A percentile compares a stretch with the other conserved stretches of the same genome.
phyloP scores from a whole-genome alignment of 2,113 vertebrate genomes.

The Chamaea fasciata region DNA sequence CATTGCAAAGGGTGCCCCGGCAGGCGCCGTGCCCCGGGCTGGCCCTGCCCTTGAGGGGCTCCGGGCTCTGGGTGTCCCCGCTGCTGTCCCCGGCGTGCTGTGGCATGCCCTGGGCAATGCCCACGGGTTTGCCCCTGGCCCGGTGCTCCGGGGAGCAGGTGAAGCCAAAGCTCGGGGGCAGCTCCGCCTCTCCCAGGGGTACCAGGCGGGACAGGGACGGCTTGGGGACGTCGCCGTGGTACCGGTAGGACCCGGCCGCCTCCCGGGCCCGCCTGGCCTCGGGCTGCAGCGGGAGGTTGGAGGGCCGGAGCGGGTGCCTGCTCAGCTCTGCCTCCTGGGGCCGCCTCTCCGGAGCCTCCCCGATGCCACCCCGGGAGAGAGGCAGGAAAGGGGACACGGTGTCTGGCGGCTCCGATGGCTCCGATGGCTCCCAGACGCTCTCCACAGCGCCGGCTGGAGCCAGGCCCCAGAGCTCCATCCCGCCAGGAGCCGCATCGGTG shows the following conservation, averaged over 20 bases:
- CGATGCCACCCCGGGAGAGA: background rate
- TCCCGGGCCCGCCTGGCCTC: constrained; percentile 63
- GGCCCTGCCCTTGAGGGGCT: constrained; percentile 60
- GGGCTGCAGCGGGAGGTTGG: constrained; percentile 65
- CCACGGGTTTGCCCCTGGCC: constrained; percentile 60
- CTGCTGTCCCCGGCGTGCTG: constrained; percentile 19
- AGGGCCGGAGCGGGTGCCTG: constrained; percentile 65
- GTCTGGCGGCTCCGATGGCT: background rate
- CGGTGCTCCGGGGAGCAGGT: constrained; percentile 43
- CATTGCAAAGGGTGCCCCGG: background rate
- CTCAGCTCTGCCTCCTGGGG: constrained; percentile 5
- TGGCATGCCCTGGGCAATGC: constrained; percentile 69
- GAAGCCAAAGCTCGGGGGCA: constrained; percentile 40
- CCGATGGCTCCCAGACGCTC: background rate
- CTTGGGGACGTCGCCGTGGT: constrained; percentile 10
- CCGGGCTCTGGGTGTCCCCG: background rate
- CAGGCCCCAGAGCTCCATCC: background rate
- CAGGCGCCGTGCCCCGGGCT: constrained; percentile 26
- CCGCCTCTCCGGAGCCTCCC: background rate
- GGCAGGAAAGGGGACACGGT: background rate
- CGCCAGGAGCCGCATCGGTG: background rate
- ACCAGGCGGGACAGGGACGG: constrained; percentile 34
- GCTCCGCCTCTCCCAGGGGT: constrained; percentile 42
- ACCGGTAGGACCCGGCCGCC: constrained; percentile 15
- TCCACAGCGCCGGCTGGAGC: accelerated